Evolutionary conservation across 2,113 vertebrate genomes (phyloP), one percentile per base, ranked within the genome.

Genomic region (Psittacara wagleri): DNA sequence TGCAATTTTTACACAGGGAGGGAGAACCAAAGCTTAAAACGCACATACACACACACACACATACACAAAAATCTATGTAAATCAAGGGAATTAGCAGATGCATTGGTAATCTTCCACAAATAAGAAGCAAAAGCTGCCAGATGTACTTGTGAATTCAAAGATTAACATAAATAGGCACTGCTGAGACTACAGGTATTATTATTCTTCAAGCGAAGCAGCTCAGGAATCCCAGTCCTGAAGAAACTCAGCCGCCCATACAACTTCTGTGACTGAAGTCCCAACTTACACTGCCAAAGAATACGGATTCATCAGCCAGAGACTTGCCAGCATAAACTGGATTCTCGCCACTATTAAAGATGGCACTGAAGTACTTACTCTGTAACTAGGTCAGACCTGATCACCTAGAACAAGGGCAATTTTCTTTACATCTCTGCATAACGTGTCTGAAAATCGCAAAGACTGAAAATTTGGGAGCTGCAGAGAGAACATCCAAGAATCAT

Each of bases 371-470:
- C 46, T 0, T 0, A 87, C 52, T 92, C 62, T 33, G 22, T 61
- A 96, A 95, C 59, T 91, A 92, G 57, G 54, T 91, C 90, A 87
- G 67, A 78, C 57, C 41, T 28, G 70, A 96, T 84, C 87, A 96
- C 72, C 64, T 77, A 95, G 59, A 96, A 94, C 72, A 88, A 94
- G 63, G 43, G 69, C n/a, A 95, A 92, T 90, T 97, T 94, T 93
- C 95, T 95, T 91, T 77, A 91, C 61, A 64, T 64, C 64, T 64
- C 51, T 39, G 15, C 22, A 52, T 61, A 89, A 93, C 87, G 64
- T 52, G 55, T 85, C 48, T 64, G 39, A 90, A 95, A 96, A 92
- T 33, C n/a, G 76, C 66, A 49, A 82, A 95, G 57, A 79, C 43
- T 59, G 70, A 84, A 72, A 13, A 33, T 69, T 64, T 83, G 55